Percentiles rank a stretch among this genome's conserved stretches.
phyloP scores from a whole-genome alignment of 2,888 invertebrate species.

The Ophraella communa region DNA sequence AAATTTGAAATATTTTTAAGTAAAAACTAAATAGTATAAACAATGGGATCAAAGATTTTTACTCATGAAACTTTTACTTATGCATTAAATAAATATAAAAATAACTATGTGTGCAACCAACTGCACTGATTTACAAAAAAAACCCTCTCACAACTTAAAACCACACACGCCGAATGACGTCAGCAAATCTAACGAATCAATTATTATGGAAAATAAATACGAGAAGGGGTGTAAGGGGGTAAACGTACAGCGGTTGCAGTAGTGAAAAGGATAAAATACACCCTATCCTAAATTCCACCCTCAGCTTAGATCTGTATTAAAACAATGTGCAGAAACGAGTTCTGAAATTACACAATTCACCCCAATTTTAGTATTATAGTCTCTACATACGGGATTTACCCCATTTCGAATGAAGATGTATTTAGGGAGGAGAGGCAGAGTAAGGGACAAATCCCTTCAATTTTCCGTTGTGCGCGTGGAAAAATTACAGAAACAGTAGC shows the following conservation, averaged over 20 bases:
- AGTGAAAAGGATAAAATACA: conserved; percentile 39
- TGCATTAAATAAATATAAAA: background rate
- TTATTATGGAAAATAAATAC: conserved; percentile 36
- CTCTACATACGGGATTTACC: conserved; percentile 35
- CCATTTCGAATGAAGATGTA: conserved; percentile 34
- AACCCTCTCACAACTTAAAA: conserved; percentile 3
- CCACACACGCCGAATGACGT: conserved; percentile 40
- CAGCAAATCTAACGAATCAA: conserved; percentile 48
- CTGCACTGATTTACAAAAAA: conserved; percentile 20
- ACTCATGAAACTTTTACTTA: too few species aligned
- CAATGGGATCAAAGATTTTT: too few species aligned
- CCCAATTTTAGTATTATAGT: conserved; percentile 45
- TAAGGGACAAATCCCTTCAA: conserved; percentile 27
- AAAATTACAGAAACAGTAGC: background rate
- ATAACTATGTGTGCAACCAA: background rate
- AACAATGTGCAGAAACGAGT: conserved; percentile 50
- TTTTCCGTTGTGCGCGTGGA: conserved; percentile 9
- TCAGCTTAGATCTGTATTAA: conserved; percentile 42
- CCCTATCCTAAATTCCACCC: conserved; percentile 19
- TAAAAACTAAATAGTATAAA: too few species aligned
- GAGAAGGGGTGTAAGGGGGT: conserved; percentile 31
- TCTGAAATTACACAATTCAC: conserved; percentile 46
- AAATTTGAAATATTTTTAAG: too few species aligned
- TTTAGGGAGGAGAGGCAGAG: conserved; percentile 24
- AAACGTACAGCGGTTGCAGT: conserved; percentile 33